Evolutionary conservation across 2,888 invertebrate genomes (phyloP).

Genomic region (Onchidella celtica): DNA sequence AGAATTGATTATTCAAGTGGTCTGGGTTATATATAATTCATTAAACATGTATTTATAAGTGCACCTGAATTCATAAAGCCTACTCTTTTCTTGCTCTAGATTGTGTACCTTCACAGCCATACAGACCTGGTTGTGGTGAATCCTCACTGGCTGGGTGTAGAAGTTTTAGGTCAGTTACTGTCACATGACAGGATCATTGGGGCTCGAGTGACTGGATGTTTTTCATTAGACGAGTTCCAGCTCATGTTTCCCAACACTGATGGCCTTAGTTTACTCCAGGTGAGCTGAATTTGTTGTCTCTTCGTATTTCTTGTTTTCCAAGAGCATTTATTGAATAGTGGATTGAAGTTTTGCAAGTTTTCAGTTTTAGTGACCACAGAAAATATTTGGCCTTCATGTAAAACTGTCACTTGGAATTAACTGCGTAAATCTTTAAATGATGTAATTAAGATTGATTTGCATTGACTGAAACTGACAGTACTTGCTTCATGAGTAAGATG

Average conservation of each 20-base stretch:
- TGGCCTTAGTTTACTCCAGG: constrained; percentile 85
- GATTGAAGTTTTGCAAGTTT: too few species aligned
- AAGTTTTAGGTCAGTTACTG: constrained; percentile 86
- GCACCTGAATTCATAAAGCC: too few species aligned
- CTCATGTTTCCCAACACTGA: constrained; percentile 87
- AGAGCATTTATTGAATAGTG: neutral
- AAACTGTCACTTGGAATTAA: too few species aligned
- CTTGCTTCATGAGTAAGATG: too few species aligned
- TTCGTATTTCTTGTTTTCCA: neutral
- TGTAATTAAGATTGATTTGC: too few species aligned
- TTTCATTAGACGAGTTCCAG: constrained; percentile 87
- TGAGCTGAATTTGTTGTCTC: neutral
- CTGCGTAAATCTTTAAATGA: too few species aligned
- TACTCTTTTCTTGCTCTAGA: constrained; percentile 78
- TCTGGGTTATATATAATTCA: too few species aligned
- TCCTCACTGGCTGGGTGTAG: constrained; percentile 86
- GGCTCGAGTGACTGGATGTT: constrained; percentile 84
- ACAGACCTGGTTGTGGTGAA: constrained; percentile 85
- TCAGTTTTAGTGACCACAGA: too few species aligned
- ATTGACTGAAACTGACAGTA: too few species aligned
- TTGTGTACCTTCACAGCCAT: constrained; percentile 83
- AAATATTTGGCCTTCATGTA: too few species aligned
- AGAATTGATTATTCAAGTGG: too few species aligned
- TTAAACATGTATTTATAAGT: too few species aligned
- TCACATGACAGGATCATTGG: constrained; percentile 79